Conservation (phyloP, 2,888 invertebrate species). For the Pasiphila rectangulata region DNA sequence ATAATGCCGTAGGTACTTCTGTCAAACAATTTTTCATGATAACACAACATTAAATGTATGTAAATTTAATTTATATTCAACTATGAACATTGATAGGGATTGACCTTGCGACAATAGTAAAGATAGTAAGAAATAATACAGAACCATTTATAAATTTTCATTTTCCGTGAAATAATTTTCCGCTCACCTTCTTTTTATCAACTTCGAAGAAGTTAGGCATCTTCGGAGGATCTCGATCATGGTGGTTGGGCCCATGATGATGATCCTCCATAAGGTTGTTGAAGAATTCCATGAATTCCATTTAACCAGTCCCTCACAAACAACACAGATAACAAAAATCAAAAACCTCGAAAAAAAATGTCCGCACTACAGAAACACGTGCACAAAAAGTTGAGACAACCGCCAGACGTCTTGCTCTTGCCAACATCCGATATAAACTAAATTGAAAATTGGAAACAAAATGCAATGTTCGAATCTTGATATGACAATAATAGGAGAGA, state of each 20-base stretch:
- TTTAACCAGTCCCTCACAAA: conserved; percentile 45
- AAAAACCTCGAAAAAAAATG: conserved; percentile 42
- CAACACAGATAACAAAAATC: conserved; percentile 45
- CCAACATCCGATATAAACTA: conserved; percentile 80
- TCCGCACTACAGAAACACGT: conserved; percentile 60
- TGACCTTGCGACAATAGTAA: too few species aligned
- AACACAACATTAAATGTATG: not conserved
- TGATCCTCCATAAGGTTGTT: conserved; percentile 66
- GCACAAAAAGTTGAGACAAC: conserved; percentile 55
- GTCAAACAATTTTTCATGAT: too few species aligned
- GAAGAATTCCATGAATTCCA: conserved; percentile 73
- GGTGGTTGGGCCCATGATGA: conserved; percentile 48
- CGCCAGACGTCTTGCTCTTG: conserved; percentile 74
- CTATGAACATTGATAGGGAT: too few species aligned
- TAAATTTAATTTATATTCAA: too few species aligned
- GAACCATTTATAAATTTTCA: too few species aligned
- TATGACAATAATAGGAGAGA: conserved; percentile 80
- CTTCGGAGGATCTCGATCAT: conserved; percentile 60
- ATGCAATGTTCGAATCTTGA: conserved; percentile 79
- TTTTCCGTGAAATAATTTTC: not conserved
- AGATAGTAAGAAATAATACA: too few species aligned
- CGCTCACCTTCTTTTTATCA: conserved; percentile 70
- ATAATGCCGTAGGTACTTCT: too few species aligned
- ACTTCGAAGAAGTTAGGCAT: conserved; percentile 74
- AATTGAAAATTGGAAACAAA: conserved; percentile 80